Base-by-base conservation (phyloP, 2,113 vertebrate genomes). In the Equus przewalskii region DNA sequence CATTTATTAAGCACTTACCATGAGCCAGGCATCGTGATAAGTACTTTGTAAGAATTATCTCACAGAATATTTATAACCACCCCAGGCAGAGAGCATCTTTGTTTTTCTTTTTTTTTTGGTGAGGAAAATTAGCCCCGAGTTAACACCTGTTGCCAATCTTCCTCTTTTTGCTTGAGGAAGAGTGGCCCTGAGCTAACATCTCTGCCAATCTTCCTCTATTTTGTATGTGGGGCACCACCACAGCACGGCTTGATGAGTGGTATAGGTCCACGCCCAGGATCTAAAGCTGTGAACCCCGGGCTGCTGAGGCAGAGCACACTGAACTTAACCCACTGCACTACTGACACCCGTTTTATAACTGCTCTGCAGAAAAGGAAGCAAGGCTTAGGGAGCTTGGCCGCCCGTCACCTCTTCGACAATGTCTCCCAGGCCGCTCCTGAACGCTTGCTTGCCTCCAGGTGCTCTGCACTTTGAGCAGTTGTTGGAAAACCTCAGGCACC, bases 1-100 rank as follows among this genome's bases (percentile, higher is more conserved):
- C 41, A 87, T 76, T 89, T 81, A 36, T 73, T 95, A 76, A 93
- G 33, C 44, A 92, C 30, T 90, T 80, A 64, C 16, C 80, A 24
- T 9, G 1, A 73, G 9, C 26, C 5, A 93, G 28, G 3, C 24
- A 30, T 64, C 33, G 24, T 54, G 19, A 18, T 93, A 80, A 58
- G n/a, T 67, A 10, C 7, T 46, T 72, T 91, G 11, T 65, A 44
- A 87, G 46, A 92, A 85, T 85, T 78, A 58, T 73, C 33, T 75
- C 13, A 1, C 49, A 41, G 14, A 90, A 44, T 86, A 73, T 58
- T 79, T 67, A 49, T 36, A 73, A 9, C 33, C 3, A 36, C 46
- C 6, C 7, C 33, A 58, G 54, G 8, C 41, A 72, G 44, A 80
- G 33, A 92, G 7, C 6, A 73, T 51, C 14, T 36, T 36, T 36